Evolutionary conservation across 2,797 vertebrate genomes (phyloP).

Genomic region (Sebastes kiyomatsui): DNA sequence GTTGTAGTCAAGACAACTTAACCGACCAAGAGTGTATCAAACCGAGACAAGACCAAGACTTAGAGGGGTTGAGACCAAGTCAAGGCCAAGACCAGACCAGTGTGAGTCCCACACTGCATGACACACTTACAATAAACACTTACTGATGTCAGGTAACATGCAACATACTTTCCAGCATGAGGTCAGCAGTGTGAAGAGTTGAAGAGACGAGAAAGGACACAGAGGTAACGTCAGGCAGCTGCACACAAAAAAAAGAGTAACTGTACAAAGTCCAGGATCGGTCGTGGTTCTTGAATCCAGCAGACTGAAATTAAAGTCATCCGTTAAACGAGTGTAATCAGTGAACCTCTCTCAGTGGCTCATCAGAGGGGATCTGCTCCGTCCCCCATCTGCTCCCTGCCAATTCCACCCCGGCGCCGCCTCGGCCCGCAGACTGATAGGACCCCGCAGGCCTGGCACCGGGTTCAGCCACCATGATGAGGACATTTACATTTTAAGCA

Average conservation of each 20-base stretch:
- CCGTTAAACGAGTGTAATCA: slow-evolving; percentile 54
- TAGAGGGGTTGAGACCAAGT: too few relatives aligned
- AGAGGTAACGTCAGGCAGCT: background rate
- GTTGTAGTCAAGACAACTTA: too few relatives aligned
- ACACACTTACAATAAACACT: too few relatives aligned
- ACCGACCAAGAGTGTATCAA: too few relatives aligned
- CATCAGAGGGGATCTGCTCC: slow-evolving; percentile 38
- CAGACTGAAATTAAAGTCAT: slow-evolving; percentile 49
- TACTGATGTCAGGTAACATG: too few relatives aligned
- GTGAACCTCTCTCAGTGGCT: slow-evolving; percentile 37
- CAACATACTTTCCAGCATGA: background rate
- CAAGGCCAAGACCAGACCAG: too few relatives aligned
- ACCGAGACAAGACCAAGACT: too few relatives aligned
- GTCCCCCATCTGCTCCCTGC: slow-evolving; percentile 53
- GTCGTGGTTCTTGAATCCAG: background rate
- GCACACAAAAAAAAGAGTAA: background rate
- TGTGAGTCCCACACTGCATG: too few relatives aligned
- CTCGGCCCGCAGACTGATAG: slow-evolving; percentile 21
- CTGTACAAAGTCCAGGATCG: background rate
- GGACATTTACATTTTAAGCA: slow-evolving; percentile 59
- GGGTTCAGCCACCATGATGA: slow-evolving; percentile 46
- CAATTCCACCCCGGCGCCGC: slow-evolving; percentile 9
- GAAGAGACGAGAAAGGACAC: background rate
- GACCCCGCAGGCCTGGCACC: slow-evolving; percentile 45
- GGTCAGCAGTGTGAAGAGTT: background rate